Base-by-base conservation (phyloP, 2,113 vertebrate genomes). In the Bos javanicus region DNA sequence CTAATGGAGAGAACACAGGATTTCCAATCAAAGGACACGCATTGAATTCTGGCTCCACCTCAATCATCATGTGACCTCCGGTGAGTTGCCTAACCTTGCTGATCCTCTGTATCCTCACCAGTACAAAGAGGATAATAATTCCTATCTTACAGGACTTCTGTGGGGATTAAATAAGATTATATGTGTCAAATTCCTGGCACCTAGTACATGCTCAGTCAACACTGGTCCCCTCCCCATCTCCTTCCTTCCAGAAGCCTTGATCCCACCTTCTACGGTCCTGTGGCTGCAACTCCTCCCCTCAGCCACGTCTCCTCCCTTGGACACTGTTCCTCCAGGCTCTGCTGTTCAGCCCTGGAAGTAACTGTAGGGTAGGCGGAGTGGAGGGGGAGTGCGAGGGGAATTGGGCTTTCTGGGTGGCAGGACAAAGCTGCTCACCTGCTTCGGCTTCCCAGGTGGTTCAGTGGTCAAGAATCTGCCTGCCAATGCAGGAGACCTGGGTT, bases 101-200 rank as follows among this genome's bases (percentile, higher is more conserved):
- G 87, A 97, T 94, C 92, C 78, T 96, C 86, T 95, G 95, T 86
- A 96, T 97, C 96, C 95, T 97, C 56, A 36, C 33, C 90, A 43
- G 83, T 94, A 95, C 57, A 98, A 98, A 97, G 48, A 33, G 15
- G 36, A 95, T 92, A 92, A 90, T 93, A 60, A 92, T 56, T 94
- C 86, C 93, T 97, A 96, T 80, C 88, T 96, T 80, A 82, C 33
- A 91, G 93, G 88, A 98, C 94, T 97, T 97, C 94, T 97, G 82
- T 83, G 89, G 90, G 90, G 96, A 98, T 98, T 98, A 98, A 96
- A 52, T 83, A 87, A 87, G 97, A 97, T 97, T 97, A 80, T 11
- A 95, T 59, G 8, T 92, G 97, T 97, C 97, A 97, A 93, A 48
- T 91, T 97, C 81, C 92, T 98, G 97, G 97, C 97, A 92, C 15